Conservation (phyloP, 2,888 invertebrate genomes). For the Emmelina monodactyla region DNA sequence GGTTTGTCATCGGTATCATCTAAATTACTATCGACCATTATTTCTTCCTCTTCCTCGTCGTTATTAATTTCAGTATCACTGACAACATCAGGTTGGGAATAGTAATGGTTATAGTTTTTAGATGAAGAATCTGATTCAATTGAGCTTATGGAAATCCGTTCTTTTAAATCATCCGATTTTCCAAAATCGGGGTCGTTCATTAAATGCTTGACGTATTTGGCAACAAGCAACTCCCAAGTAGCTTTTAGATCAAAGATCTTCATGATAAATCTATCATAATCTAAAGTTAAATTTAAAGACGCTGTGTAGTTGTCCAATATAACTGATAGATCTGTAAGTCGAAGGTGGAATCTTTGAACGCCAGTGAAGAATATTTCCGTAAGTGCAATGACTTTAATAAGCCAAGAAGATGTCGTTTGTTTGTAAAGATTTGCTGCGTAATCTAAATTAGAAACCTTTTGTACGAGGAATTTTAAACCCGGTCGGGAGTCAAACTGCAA, state of each 20-base stretch:
- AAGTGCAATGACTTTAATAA: conserved; percentile 85
- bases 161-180: conserved; percentile 34
- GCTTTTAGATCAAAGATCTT: conserved; percentile 69
- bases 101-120: conserved; percentile 45
- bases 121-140: conserved; percentile 44
- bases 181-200: conserved; percentile 48
- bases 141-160: conserved; percentile 44
- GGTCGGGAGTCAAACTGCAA: conserved; percentile 90
- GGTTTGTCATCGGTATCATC: conserved; percentile 27
- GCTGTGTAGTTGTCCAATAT: conserved; percentile 68
- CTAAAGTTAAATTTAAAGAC: conserved; percentile 55
- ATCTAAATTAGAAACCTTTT: conserved; percentile 88
- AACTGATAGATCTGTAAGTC: conserved; percentile 68
- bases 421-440: conserved; percentile 90
- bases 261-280: conserved; percentile 66
- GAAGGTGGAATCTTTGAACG: conserved; percentile 69
- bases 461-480: conserved; percentile 91
- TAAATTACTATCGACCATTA: conserved; percentile 15
- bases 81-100: conserved; percentile 22
- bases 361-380: conserved; percentile 85
- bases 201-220: conserved; percentile 60
- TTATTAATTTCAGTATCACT: conserved; percentile 13
- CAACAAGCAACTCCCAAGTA: conserved; percentile 69
- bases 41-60: conserved; percentile 12
- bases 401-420: conserved; percentile 92